Conservation (phyloP, 2,888 invertebrate genomes). For the Melanostoma mellinum region DNA sequence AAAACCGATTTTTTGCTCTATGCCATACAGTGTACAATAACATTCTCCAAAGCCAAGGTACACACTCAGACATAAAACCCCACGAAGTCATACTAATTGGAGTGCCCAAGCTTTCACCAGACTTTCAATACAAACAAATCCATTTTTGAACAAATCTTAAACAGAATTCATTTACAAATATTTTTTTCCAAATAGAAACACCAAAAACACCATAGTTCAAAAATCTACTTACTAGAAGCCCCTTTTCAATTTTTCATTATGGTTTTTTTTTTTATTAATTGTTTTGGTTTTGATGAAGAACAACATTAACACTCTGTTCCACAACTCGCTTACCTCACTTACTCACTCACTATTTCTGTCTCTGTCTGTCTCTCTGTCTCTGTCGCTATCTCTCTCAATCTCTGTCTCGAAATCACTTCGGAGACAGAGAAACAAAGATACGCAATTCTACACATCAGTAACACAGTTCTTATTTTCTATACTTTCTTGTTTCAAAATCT, state of each 20-base stretch:
- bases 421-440: no score
- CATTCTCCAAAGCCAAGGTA: not conserved
- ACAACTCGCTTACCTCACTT: not conserved
- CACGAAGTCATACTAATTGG: no score
- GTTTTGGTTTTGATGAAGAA: not conserved
- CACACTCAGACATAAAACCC: not conserved
- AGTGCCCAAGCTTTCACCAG: no score
- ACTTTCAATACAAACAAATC: not conserved
- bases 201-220: slow-evolving; percentile 1
- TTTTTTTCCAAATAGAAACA: not conserved
- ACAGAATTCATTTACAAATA: not conserved
- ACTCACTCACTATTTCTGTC: not conserved
- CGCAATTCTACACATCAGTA: not conserved
- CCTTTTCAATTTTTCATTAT: no score
- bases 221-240: not conserved
- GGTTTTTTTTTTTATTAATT: no score
- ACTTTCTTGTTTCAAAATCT: slow-evolving; percentile 6
- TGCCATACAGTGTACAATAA: slow-evolving; percentile 15
- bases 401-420: no score
- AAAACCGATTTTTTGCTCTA: not conserved
- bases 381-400: no score
- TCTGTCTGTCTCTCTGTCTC: no score
- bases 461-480: slow-evolving; percentile 37
- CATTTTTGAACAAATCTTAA: not conserved
- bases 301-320: not conserved